Percentiles rank a stretch among this genome's conserved stretches.
Conservation (phyloP, 2,797 vertebrate species). For the Pogonophryne albipinna region DNA sequence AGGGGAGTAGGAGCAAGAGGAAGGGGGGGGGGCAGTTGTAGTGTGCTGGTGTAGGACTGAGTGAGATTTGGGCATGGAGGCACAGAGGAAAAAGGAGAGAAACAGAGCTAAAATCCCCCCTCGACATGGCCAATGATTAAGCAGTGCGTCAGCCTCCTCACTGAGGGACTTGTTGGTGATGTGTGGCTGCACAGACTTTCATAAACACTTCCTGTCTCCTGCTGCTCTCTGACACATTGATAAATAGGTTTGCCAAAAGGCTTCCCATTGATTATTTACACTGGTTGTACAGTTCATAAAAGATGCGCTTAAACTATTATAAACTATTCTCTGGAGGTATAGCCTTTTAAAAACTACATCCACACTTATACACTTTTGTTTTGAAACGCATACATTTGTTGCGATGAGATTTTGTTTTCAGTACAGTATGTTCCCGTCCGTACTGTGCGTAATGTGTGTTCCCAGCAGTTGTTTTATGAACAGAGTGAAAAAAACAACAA, state of each 20-base stretch:
- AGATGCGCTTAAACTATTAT: background rate
- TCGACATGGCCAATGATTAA: constrained; percentile 58
- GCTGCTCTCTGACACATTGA: constrained; percentile 39
- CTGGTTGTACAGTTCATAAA: background rate
- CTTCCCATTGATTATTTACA: constrained; percentile 23
- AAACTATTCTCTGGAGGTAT: no score
- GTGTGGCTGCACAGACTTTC: constrained; percentile 22
- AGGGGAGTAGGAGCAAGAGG: background rate
- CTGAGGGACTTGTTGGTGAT: constrained; percentile 36
- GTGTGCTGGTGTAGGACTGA: constrained; percentile 42
- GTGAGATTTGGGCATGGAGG: constrained; percentile 46
- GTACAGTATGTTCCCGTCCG: constrained; percentile 52
- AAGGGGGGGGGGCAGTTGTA: constrained; percentile 14
- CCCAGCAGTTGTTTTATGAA: constrained; percentile 63
- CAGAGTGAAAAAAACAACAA: constrained; percentile 24
- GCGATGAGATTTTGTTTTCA: constrained; percentile 8
- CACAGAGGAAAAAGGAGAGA: constrained; percentile 33
- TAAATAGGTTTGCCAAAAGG: constrained; percentile 23
- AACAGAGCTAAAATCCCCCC: constrained; percentile 38
- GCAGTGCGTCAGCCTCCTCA: constrained; percentile 35
- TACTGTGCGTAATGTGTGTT: constrained; percentile 31
- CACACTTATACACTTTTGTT: no score
- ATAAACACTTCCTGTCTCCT: constrained; percentile 58
- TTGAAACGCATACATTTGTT: no score
- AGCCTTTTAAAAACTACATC: no score